phyloP scores from a whole-genome alignment of 2,797 vertebrate genomes.

The Channallabes apus region DNA sequence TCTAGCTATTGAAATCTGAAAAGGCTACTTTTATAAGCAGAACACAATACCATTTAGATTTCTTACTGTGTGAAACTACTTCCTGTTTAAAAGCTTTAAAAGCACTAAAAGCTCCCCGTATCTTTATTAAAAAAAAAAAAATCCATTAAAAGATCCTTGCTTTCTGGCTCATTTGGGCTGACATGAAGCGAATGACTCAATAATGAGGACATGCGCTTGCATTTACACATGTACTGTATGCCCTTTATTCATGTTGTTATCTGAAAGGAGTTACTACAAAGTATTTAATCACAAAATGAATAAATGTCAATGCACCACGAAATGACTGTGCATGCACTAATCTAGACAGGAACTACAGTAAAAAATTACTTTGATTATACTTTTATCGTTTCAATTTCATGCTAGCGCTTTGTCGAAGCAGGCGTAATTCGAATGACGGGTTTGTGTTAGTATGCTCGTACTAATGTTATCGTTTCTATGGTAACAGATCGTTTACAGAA shows the following conservation, averaged over 20 bases:
- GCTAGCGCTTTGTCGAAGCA: neutral
- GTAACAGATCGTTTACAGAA: neutral
- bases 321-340: neutral
- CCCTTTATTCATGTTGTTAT: neutral
- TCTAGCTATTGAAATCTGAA: conserved; percentile 28
- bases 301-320: neutral
- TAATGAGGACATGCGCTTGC: neutral
- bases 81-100: conserved; percentile 22
- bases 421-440: neutral
- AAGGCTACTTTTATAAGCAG: conserved; percentile 18
- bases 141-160: no score
- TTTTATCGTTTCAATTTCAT: neutral
- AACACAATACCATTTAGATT: conserved; percentile 17
- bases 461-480: neutral
- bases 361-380: neutral
- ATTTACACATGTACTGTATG: neutral
- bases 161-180: neutral
- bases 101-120: conserved; percentile 14
- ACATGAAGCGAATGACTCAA: neutral
- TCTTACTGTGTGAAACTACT: conserved; percentile 13
- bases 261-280: neutral
- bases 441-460: neutral
- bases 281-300: neutral
- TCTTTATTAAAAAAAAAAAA: neutral
- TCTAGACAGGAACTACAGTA: no score